Percentiles rank a stretch among this genome's conserved stretches.
phyloP scores from a whole-genome alignment of 2,797 vertebrate genomes.

The Esox lucius region DNA sequence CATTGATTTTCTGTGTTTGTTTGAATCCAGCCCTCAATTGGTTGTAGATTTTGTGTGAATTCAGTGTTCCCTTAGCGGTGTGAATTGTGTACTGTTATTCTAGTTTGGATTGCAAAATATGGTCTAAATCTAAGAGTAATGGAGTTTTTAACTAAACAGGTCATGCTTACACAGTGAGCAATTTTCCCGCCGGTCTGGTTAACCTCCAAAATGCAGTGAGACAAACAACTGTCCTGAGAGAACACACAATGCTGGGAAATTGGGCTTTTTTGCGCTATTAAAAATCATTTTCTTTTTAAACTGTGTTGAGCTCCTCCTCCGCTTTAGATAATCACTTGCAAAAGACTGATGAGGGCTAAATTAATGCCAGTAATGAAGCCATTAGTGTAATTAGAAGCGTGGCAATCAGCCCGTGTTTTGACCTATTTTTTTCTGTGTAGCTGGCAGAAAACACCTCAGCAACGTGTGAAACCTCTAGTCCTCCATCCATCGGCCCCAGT shows the following conservation, averaged over 20 bases:
- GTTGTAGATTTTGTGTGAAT: too few relatives aligned
- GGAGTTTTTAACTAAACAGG: background rate
- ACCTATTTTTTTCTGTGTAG: background rate
- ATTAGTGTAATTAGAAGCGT: background rate
- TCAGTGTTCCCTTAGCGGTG: too few relatives aligned
- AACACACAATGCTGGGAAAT: conserved; percentile 1
- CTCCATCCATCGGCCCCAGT: background rate
- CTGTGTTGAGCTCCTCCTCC: background rate
- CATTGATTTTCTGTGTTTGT: too few relatives aligned
- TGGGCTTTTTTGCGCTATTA: background rate
- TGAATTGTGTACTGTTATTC: background rate
- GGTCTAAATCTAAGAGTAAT: background rate
- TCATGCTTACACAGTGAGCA: background rate
- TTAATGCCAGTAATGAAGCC: conserved; percentile 53
- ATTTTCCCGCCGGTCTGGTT: background rate
- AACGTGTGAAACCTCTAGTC: background rate
- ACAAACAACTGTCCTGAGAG: background rate
- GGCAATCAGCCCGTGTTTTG: background rate
- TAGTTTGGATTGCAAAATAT: background rate
- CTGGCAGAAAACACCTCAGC: background rate
- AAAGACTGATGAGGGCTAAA: conserved; percentile 56
- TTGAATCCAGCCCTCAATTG: too few relatives aligned
- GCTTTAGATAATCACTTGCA: conserved; percentile 47
- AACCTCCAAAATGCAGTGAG: background rate
- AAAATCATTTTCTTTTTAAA: background rate